Conservation (phyloP, 1,140 invertebrate species). For the Ips nitidus region DNA sequence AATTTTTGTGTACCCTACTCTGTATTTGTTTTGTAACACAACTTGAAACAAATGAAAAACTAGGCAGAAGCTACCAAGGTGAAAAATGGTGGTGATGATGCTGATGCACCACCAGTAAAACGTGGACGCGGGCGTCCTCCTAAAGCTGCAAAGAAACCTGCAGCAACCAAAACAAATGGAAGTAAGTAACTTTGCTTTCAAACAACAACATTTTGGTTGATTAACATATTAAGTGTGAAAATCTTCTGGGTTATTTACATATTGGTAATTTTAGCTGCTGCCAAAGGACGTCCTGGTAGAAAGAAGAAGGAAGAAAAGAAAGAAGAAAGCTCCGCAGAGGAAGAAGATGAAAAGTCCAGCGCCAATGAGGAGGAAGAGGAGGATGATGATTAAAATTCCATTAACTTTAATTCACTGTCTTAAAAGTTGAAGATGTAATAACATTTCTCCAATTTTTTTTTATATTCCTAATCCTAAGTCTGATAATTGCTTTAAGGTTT, state of each 20-base stretch:
- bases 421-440: too few species aligned
- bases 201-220: neutral
- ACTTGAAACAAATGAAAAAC: too few species aligned
- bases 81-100: constrained; percentile 32
- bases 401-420: neutral
- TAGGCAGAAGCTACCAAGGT: constrained; percentile 22
- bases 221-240: neutral
- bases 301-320: constrained; percentile 41
- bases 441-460: too few species aligned
- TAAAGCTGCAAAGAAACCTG: constrained; percentile 26
- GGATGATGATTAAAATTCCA: constrained; percentile 6
- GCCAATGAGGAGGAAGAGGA: constrained; percentile 38
- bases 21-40: too few species aligned
- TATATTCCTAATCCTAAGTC: too few species aligned
- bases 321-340: constrained; percentile 36
- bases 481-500: too few species aligned
- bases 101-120: constrained; percentile 36
- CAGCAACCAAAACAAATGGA: constrained; percentile 37
- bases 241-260: neutral
- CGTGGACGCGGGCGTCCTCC: constrained; percentile 42
- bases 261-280: neutral
- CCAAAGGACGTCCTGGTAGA: constrained; percentile 35
- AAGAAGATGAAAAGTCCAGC: constrained; percentile 37
- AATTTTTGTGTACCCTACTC: neutral
- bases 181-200: constrained; percentile 24